These are phyloP conservation scores for Sinocyclocheilus grahami DNA, from an alignment of 2,113 vertebrate species.

Conservation along the genomic window DNA sequence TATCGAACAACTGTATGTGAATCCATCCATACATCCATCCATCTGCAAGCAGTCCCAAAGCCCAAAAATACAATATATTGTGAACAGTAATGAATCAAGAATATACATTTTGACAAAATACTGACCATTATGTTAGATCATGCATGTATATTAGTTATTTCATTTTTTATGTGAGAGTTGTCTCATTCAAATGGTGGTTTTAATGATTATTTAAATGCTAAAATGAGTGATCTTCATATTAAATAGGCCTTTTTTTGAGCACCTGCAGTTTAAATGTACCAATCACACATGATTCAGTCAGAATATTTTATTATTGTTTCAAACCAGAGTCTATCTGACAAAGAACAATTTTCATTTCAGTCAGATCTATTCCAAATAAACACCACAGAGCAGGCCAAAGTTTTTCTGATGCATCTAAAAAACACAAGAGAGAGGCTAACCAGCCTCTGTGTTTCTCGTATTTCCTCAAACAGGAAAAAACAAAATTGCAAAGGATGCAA, in stretches of 20 bases:
- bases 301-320: too few relatives aligned
- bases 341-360: not conserved
- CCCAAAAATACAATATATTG: too few relatives aligned
- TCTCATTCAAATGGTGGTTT: not conserved
- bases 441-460: slow-evolving; percentile 22
- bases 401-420: not conserved
- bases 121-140: too few relatives aligned
- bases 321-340: not conserved
- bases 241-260: not conserved
- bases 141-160: too few relatives aligned
- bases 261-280: too few relatives aligned
- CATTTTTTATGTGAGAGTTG: not conserved
- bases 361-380: not conserved
- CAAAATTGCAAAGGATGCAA: slow-evolving; percentile 42
- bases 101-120: too few relatives aligned
- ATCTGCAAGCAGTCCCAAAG: not conserved
- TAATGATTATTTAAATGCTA: not conserved
- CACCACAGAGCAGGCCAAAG: not conserved
- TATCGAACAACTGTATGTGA: not conserved
- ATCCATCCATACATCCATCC: too few relatives aligned
- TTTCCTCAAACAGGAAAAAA: slow-evolving; percentile 58
- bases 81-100: too few relatives aligned
- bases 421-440: not conserved
- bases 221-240: not conserved
- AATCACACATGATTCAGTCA: too few relatives aligned